Evolutionary conservation across 2,113 vertebrate genomes (phyloP).

Genomic region (Anhinga anhinga): DNA sequence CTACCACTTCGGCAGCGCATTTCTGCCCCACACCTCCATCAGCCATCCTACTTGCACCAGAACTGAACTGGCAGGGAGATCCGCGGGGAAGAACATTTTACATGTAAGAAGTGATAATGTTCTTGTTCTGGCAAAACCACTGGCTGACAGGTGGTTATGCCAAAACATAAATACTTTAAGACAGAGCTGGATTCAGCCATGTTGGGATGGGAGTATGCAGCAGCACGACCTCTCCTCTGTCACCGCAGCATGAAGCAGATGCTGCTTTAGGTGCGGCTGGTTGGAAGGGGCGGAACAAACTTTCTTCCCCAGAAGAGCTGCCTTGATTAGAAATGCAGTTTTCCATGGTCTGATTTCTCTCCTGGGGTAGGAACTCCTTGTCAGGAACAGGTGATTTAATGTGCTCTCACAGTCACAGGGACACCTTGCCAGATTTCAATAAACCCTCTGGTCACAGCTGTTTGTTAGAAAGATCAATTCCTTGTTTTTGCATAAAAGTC

Average conservation of each 20-base stretch:
- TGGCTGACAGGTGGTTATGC: not conserved
- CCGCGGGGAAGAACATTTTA: not conserved
- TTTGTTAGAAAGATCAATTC: not conserved
- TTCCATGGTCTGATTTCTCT: not conserved
- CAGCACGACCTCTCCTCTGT: not conserved
- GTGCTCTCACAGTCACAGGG: not conserved
- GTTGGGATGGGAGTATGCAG: not conserved
- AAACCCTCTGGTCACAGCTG: not conserved
- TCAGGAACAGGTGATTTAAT: not conserved
- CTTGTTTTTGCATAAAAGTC: not conserved
- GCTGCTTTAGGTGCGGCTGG: not conserved
- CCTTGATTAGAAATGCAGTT: not conserved
- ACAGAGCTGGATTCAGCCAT: not conserved
- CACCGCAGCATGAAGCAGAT: not conserved
- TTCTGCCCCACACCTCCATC: not conserved
- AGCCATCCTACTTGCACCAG: not conserved
- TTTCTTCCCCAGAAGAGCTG: not conserved
- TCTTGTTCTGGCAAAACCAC: not conserved
- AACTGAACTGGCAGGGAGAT: not conserved
- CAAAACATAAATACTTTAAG: not conserved
- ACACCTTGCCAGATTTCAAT: not conserved
- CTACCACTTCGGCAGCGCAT: fast-evolving
- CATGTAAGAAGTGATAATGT: not conserved
- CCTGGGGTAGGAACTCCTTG: not conserved
- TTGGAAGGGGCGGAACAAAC: not conserved